Percentiles rank a stretch among this genome's conserved stretches.
phyloP scores from a whole-genome alignment of 2,888 invertebrate species.

The Orchesella flavescens region DNA sequence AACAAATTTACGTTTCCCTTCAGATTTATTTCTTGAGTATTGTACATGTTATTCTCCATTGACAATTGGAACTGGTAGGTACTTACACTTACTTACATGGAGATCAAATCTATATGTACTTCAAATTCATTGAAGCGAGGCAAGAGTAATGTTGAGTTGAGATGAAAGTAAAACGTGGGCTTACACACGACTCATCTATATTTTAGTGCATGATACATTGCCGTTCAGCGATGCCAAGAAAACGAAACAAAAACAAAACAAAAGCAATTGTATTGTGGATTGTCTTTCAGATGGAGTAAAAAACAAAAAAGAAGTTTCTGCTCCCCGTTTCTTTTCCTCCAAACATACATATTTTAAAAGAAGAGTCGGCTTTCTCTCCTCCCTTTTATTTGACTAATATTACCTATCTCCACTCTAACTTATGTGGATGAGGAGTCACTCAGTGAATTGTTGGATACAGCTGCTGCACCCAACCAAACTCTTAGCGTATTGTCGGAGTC shows the following conservation, averaged over 20 bases:
- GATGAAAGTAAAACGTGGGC: neutral
- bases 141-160: no score
- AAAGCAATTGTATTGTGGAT: constrained; percentile 6
- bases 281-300: constrained; percentile 20
- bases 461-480: neutral
- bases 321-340: constrained; percentile 5
- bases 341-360: constrained; percentile 46
- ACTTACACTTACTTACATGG: no score
- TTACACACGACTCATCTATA: constrained; percentile 34
- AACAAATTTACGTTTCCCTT: no score
- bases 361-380: constrained; percentile 16
- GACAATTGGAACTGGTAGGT: no score
- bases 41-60: no score
- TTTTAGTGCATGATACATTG: constrained; percentile 45
- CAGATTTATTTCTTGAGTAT: no score
- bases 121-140: no score
- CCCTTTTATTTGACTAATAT: neutral
- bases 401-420: constrained; percentile 1
- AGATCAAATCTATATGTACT: no score
- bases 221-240: constrained; percentile 45
- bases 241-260: constrained; percentile 16
- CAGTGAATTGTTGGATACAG: neutral
- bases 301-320: constrained; percentile 22
- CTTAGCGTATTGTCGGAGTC: constrained; percentile 27
- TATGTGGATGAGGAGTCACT: no score